These are phyloP conservation scores for Malurus alboscapulatus DNA, from an alignment of 2,113 vertebrate genomes.

Conservation along the genomic window DNA sequence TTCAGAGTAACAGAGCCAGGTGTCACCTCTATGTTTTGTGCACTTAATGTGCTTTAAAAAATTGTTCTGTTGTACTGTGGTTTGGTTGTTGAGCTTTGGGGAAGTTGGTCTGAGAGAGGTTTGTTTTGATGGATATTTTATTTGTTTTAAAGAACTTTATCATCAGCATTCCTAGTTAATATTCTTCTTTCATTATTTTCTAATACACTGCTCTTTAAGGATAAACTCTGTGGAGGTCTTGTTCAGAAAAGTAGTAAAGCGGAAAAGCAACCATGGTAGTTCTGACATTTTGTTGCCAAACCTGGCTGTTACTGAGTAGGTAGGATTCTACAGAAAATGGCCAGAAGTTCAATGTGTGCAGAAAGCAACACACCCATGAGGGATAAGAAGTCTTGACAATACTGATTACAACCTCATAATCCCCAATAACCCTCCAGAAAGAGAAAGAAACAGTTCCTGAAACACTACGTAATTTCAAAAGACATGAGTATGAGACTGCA, in stretches of 20 bases:
- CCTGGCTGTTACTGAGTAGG: neutral
- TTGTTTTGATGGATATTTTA: neutral
- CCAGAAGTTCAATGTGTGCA: neutral
- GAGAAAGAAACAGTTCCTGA: neutral
- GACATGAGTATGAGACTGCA: neutral
- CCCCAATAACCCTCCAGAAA: neutral
- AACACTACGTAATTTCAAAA: neutral
- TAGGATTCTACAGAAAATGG: neutral
- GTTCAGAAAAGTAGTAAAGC: neutral
- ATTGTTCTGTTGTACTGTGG: neutral
- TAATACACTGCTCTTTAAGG: neutral
- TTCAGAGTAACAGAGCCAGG: neutral
- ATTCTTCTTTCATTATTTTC: neutral
- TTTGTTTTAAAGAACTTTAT: neutral
- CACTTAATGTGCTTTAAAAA: neutral
- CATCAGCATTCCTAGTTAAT: neutral
- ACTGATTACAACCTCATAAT: neutral
- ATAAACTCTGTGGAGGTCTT: neutral
- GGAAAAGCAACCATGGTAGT: neutral
- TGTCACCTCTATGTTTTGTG: neutral
- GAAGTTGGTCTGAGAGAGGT: accelerated
- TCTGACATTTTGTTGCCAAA: neutral
- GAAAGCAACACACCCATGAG: neutral
- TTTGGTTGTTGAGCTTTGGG: neutral
- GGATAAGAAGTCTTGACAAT: neutral